Evolutionary conservation across 2,888 invertebrate species (phyloP).

Genomic region (Petrolisthes cinctipes): DNA sequence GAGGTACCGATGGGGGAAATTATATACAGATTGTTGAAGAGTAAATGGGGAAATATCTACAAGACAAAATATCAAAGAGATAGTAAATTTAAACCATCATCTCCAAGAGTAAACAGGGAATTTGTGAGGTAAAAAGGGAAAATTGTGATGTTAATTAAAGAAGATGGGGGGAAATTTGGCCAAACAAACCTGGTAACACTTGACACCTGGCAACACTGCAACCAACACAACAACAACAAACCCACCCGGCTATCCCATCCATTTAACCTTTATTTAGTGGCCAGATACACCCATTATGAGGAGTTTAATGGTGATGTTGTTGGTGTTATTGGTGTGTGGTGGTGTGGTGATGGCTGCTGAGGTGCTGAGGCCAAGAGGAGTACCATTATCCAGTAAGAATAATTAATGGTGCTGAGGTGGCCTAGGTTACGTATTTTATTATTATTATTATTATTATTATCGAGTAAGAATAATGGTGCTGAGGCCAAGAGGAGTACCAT

Average conservation of each 20-base stretch:
- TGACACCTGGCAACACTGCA: neutral
- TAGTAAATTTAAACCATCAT: no score
- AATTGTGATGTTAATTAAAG: no score
- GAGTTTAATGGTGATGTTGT: neutral
- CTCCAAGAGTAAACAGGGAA: no score
- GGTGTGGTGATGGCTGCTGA: constrained; percentile 44
- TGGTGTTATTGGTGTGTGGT: constrained; percentile 27
- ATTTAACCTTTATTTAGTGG: no score
- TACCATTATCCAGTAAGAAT: constrained; percentile 57
- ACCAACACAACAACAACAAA: no score
- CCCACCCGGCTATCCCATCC: no score
- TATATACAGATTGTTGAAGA: no score
- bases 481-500: constrained; percentile 56
- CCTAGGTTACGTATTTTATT: neutral
- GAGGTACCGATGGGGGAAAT: no score
- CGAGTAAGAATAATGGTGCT: constrained; percentile 61
- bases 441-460: constrained; percentile 1
- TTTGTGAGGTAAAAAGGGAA: no score
- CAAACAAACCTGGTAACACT: neutral
- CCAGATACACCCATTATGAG: neutral
- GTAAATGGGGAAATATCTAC: no score
- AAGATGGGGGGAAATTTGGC: neutral
- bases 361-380: constrained; percentile 61
- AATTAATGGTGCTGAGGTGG: neutral
- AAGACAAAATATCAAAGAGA: no score